Evolutionary conservation across 1,140 invertebrate genomes (phyloP).

Genomic region (Ridgeia piscesae): DNA sequence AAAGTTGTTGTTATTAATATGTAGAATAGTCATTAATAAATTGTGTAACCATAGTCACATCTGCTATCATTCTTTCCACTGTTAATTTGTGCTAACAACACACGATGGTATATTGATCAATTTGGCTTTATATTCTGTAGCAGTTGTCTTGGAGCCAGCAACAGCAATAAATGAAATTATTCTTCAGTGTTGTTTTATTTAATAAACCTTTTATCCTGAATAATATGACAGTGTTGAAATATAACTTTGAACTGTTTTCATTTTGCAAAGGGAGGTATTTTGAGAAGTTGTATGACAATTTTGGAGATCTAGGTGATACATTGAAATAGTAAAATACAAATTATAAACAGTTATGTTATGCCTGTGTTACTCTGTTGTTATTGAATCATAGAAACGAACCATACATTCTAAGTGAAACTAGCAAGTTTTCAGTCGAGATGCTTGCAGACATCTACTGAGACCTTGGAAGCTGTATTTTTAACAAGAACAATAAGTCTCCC

Average conservation of each 20-base stretch:
- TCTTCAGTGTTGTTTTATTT: background rate
- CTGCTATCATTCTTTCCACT: background rate
- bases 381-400: too few species aligned
- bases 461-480: too few species aligned
- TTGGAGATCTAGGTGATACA: too few species aligned
- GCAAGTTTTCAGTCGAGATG: too few species aligned
- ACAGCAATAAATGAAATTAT: background rate
- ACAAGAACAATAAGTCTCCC: too few species aligned
- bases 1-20: background rate
- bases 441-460: too few species aligned
- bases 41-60: background rate
- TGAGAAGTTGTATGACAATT: too few species aligned
- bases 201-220: background rate
- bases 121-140: background rate
- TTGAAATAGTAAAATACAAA: too few species aligned
- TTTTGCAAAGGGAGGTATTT: background rate
- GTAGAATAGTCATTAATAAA: background rate
- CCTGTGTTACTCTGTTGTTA: too few species aligned
- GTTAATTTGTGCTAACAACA: background rate
- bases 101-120: background rate
- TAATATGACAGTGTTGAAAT: background rate
- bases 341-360: too few species aligned
- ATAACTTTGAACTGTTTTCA: background rate
- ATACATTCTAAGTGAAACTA: too few species aligned
- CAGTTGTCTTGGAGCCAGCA: background rate